Conservation (phyloP, 2,113 vertebrate species). For the Vimba vimba region DNA sequence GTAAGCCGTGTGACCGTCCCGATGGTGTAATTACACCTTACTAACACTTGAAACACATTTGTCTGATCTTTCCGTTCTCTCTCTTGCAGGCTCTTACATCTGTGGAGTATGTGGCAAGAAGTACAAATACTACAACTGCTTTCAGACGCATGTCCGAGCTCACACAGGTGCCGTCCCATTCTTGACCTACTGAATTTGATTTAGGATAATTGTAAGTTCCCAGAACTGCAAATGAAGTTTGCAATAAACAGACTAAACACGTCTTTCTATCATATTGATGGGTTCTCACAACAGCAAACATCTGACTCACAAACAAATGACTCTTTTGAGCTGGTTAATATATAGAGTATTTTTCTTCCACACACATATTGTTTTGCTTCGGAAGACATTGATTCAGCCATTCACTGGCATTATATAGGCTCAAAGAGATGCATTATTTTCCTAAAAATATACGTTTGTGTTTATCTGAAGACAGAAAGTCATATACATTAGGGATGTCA, state of each 20-base stretch:
- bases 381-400: no score
- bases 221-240: no score
- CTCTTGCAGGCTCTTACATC: slow-evolving; percentile 89
- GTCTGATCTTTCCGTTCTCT: slow-evolving; percentile 49
- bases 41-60: background rate
- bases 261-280: background rate
- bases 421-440: no score
- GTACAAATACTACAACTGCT: slow-evolving; percentile 99
- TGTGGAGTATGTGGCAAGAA: slow-evolving; percentile 98
- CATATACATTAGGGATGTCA: no score
- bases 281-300: background rate
- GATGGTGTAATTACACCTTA: background rate
- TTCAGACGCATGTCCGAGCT: slow-evolving; percentile 97
- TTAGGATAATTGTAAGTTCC: background rate
- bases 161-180: slow-evolving; percentile 85
- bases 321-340: background rate
- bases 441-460: no score
- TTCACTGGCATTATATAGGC: no score
- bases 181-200: background rate
- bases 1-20: background rate
- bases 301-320: background rate
- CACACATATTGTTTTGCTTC: no score
- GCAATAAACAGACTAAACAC: background rate
- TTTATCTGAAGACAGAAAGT: no score
- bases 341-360: no score